Evolutionary conservation across 2,888 invertebrate species (phyloP), one percentile per base, ranked within the genome.

Genomic region (Yponomeuta cagnagella): DNA sequence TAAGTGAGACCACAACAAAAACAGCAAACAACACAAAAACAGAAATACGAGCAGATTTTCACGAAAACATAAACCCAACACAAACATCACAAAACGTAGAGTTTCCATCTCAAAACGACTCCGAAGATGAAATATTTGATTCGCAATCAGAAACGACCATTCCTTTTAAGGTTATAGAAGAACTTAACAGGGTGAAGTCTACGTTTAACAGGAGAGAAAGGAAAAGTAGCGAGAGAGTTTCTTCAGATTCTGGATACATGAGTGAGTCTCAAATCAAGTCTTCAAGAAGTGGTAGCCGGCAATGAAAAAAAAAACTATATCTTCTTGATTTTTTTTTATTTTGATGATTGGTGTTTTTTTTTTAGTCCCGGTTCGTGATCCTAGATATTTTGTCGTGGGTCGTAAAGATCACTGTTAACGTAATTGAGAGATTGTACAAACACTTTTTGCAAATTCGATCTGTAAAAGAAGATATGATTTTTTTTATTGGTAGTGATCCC

Each of bases 111-210:
- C 52, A 58, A 58, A 15, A 15, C 12, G 52, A 58, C 8, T 15
- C 48, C n/a, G 48, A 48, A 68, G 69, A 52, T 5, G 48, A 64
- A 10, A 15, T 43, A 4, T 48, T 58, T 12, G 66, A 70, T 67
- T 43, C 71, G 0, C 77, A 80, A 75, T 67, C 48, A 23, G 81
- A 84, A 74, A 73, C 78, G 2, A 75, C n/a, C 0, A 63, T 91
- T 4, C 82, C 90, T 0, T 90, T 86, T 66, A 90, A 90, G 83
- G 82, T 89, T 10, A 72, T 90, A 43, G 86, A 87, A 76, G 90
- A 89, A 73, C 77, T 88, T 30, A 88, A 82, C 72, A 87, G 81
- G 75, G 74, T 89, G 0, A 88, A 86, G 71, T 74, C 70, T 2
- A 87, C 77, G 76, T 77, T 77, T 63, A 30, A 23, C 52, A 84